These are phyloP conservation scores for Alexandromys oeconomus DNA, from an alignment of 2,797 vertebrate genomes.

Conservation along the genomic window DNA sequence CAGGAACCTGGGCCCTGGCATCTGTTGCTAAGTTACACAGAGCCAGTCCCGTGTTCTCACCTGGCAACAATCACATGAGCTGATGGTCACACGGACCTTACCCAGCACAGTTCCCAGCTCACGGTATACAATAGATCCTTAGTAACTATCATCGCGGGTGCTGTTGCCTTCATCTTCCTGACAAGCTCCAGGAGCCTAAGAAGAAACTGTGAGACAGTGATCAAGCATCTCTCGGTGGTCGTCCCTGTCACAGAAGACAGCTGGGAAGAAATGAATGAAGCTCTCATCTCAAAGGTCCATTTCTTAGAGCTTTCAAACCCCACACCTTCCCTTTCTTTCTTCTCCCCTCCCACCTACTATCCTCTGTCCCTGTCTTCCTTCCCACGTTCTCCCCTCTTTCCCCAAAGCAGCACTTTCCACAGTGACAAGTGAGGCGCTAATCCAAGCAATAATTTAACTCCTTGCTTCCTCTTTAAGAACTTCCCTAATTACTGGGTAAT, in stretches of 20 bases:
- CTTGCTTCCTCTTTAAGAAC: slow-evolving; percentile 96
- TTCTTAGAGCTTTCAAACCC: background rate
- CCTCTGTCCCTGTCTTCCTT: slow-evolving; percentile 60
- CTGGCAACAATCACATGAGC: background rate
- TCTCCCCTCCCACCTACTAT: slow-evolving; percentile 57
- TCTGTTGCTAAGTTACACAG: background rate
- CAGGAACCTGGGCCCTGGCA: background rate
- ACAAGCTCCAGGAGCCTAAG: background rate
- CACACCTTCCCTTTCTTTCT: background rate
- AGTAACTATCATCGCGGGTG: background rate
- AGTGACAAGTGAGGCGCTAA: slow-evolving; percentile 89
- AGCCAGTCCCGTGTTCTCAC: background rate
- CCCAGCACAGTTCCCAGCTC: background rate
- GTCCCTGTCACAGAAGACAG: background rate
- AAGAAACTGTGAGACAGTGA: background rate
- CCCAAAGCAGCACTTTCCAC: slow-evolving; percentile 85
- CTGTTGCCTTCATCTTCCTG: background rate
- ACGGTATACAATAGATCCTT: background rate
- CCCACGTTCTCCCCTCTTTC: slow-evolving; percentile 76
- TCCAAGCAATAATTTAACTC: slow-evolving; percentile 97
- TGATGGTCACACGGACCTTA: background rate
- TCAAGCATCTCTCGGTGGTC: background rate
- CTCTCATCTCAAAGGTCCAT: background rate
- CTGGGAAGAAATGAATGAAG: background rate
- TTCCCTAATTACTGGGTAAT: slow-evolving; percentile 97